Evolutionary conservation across 2,797 vertebrate genomes (phyloP).

Genomic region (Nannoperca obscura): DNA sequence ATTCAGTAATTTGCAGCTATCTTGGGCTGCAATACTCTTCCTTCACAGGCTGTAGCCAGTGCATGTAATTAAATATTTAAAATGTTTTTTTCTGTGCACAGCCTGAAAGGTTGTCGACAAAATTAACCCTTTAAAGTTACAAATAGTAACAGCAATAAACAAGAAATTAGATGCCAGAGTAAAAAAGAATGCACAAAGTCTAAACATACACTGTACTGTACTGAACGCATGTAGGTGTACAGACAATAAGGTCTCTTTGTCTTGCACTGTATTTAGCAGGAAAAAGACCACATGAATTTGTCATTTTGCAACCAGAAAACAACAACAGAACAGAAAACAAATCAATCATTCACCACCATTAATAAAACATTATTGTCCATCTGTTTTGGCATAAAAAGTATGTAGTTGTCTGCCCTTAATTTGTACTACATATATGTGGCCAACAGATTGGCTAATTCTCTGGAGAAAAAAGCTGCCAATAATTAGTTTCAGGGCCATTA

Average conservation of each 20-base stretch:
- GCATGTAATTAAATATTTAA: constrained; percentile 83
- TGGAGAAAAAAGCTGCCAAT: constrained; percentile 17
- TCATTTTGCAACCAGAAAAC: constrained; percentile 9
- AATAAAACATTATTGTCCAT: constrained; percentile 14
- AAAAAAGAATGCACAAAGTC: background rate
- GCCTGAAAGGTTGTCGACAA: constrained; percentile 65
- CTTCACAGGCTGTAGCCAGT: constrained; percentile 71
- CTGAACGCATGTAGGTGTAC: background rate
- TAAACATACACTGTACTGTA: background rate
- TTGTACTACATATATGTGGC: background rate
- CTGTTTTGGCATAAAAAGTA: constrained; percentile 16
- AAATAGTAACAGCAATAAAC: constrained; percentile 14
- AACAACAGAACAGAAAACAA: constrained; percentile 18
- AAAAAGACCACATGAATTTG: background rate
- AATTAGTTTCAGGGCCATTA: constrained; percentile 31
- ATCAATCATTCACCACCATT: constrained; percentile 27
- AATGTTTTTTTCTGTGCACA: constrained; percentile 52
- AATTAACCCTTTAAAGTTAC: constrained; percentile 60
- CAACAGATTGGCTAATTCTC: constrained; percentile 9
- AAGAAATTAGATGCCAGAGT: background rate
- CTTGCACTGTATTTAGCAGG: background rate
- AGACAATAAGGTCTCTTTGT: background rate
- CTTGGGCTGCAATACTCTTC: constrained; percentile 76
- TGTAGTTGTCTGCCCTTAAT: constrained; percentile 2
- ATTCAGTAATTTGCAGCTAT: constrained; percentile 83